These are phyloP conservation scores for Teleogryllus occipitalis DNA, from an alignment of 1,140 invertebrate genomes.

Conservation along the genomic window DNA sequence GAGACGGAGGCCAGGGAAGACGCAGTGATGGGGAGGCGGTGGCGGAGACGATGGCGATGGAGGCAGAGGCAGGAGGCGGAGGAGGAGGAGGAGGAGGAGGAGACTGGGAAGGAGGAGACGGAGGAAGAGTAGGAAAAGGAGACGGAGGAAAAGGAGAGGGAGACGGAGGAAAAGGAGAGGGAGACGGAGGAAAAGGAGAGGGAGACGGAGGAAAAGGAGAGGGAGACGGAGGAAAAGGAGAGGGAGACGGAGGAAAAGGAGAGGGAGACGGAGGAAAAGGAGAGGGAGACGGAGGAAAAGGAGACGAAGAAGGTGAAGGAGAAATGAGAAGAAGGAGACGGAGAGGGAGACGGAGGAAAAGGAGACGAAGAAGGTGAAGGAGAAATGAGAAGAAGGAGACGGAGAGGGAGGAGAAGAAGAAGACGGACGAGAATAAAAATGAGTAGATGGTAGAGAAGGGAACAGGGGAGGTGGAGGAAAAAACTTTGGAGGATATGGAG, in stretches of 20 bases:
- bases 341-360: slow-evolving; percentile 19
- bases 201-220: not conserved
- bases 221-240: not conserved
- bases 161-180: too few relatives aligned
- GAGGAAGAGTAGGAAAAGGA: too few relatives aligned
- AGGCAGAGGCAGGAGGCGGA: too few relatives aligned
- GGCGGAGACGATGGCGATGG: too few relatives aligned
- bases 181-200: too few relatives aligned
- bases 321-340: not conserved
- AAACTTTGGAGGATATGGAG: not conserved
- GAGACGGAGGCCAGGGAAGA: too few relatives aligned
- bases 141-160: too few relatives aligned
- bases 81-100: too few relatives aligned
- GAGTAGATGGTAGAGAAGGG: not conserved
- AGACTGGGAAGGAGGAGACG: too few relatives aligned
- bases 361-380: slow-evolving; percentile 13
- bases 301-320: not conserved
- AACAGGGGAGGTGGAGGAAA: not conserved
- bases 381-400: not conserved
- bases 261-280: not conserved
- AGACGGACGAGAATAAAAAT: not conserved
- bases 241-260: slow-evolving; percentile 8
- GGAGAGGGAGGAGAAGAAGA: not conserved
- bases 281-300: not conserved
- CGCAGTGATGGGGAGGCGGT: too few relatives aligned